A percentile compares a stretch with the other conserved stretches of the same genome.
phyloP scores from a whole-genome alignment of 2,797 vertebrate species.

The Siniperca undulata region DNA sequence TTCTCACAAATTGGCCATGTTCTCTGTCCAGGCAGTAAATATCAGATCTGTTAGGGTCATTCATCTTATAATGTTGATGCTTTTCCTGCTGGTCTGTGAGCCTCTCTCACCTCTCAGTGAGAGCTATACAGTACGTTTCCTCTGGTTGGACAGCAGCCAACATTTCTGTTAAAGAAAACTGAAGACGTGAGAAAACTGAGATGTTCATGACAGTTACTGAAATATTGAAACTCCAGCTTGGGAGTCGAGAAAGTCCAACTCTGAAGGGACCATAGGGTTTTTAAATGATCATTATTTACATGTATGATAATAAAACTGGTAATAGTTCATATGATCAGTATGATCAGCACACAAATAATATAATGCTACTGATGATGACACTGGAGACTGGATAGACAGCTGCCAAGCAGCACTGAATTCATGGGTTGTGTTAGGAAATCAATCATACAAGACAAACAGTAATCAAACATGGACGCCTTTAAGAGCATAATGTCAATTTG shows the following conservation, averaged over 20 bases:
- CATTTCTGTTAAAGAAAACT: neutral
- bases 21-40: conserved; percentile 17
- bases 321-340: neutral
- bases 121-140: neutral
- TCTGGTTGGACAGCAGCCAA: conserved; percentile 13
- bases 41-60: conserved; percentile 2
- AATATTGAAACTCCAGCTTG: neutral
- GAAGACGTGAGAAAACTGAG: conserved; percentile 18
- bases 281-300: neutral
- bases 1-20: neutral
- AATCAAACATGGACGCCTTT: neutral
- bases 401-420: neutral
- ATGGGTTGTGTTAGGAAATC: neutral
- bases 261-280: neutral
- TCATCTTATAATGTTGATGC: conserved; percentile 5
- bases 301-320: neutral
- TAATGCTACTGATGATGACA: neutral
- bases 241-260: neutral
- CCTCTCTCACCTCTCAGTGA: neutral
- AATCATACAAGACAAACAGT: neutral
- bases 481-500: neutral
- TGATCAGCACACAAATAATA: neutral
- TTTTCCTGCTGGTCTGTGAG: neutral
- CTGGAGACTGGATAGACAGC: neutral
- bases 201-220: neutral